Evolutionary conservation across 2,888 invertebrate species (phyloP).

Genomic region (Copidosoma aretas): DNA sequence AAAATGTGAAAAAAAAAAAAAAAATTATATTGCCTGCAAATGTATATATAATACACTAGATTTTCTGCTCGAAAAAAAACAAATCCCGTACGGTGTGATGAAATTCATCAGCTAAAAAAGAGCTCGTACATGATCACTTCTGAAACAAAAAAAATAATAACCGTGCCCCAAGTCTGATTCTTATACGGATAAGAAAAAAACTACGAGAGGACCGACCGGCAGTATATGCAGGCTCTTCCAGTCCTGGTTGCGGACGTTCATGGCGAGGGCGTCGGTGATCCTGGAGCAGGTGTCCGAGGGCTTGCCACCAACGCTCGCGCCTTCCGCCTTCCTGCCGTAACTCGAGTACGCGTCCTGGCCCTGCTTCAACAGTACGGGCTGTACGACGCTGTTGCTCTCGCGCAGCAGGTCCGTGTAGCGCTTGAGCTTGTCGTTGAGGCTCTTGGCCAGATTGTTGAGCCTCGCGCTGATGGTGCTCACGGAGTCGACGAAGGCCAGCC

Average conservation of each 20-base stretch:
- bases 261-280: slow-evolving; percentile 52
- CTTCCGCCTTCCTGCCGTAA: slow-evolving; percentile 38
- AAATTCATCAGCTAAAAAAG: too few species aligned
- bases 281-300: slow-evolving; percentile 51
- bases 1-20: neutral
- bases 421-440: slow-evolving; percentile 52
- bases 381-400: slow-evolving; percentile 51
- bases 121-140: too few species aligned
- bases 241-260: slow-evolving; percentile 50
- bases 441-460: slow-evolving; percentile 51
- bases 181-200: too few species aligned
- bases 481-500: slow-evolving; percentile 53
- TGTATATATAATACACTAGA: too few species aligned
- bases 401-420: slow-evolving; percentile 51
- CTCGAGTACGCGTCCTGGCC: slow-evolving; percentile 43
- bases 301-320: slow-evolving; percentile 40
- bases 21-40: too few species aligned
- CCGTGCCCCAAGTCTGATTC: too few species aligned
- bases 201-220: slow-evolving; percentile 49
- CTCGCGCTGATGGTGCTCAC: slow-evolving; percentile 46
- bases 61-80: too few species aligned
- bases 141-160: too few species aligned
- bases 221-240: slow-evolving; percentile 59
- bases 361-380: slow-evolving; percentile 49
- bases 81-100: too few species aligned